Base-by-base conservation (phyloP, 2,888 invertebrate species). In the Polylopha cassiicola region DNA sequence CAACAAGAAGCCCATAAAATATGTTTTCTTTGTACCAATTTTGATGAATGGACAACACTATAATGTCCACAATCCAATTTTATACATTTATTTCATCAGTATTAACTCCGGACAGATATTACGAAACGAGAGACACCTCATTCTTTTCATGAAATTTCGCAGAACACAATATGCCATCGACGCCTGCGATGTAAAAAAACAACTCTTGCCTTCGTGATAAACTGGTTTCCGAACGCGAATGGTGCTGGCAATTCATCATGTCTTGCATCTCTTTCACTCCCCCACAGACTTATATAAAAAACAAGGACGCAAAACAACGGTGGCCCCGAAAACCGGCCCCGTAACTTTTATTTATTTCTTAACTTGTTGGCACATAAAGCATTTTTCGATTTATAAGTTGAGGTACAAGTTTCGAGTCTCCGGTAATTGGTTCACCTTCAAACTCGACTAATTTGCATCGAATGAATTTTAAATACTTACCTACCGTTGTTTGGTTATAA, bases 281-380 rank as follows among this genome's bases (percentile, higher is more conserved):
- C 20, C 13, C 8, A 20, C 15, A 3, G 3, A 3, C n/a, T 2
- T 4, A 17, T 10, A 20, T 10, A 53, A 31, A 10, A 46, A 56
- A 76, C 42, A 61, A 55, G 50, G 63, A 69, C 14, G 41, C 24
- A 31, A 31, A 7, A n/a, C 23, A 45, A 29, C 33, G 45, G 41
- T 39, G 43, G 44, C 50, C 49, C 54, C 52, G 46, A 66, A 73
- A 79, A 74, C 72, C 63, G 60, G 76, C 58, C 56, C 46, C 53
- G 58, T 70, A 59, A 64, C 65, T 75, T 76, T 75, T 78, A 79
- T 80, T 78, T 81, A 81, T 82, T 79, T 82, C 80, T 82, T 80
- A 80, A 80, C 81, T 80, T 77, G 74, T 66, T 58, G 58, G 57
- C 65, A 71, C 69, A 77, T 75, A 76, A 79, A 78, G 55, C 62